Evolutionary conservation across 53 echinoderm and acorn worm genomes (phyloP).

Genomic region (Holothuria scabra): DNA sequence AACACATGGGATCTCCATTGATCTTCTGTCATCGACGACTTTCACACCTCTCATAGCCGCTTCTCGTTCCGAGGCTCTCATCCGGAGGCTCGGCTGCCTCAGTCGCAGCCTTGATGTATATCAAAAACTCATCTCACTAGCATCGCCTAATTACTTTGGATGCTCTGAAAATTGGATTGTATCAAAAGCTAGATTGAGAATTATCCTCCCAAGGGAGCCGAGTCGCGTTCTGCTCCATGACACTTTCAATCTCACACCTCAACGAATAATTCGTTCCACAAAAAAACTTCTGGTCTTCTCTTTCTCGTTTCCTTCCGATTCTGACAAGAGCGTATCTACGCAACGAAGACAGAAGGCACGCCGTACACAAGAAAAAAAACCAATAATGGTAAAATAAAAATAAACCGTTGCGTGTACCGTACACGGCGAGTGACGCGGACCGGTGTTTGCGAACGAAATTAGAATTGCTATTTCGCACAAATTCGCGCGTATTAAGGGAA

Average conservation of each 20-base stretch:
- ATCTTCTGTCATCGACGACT: conserved; percentile 42
- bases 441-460: no score
- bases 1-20: conserved; percentile 44
- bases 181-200: conserved; percentile 51
- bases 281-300: conserved; percentile 39
- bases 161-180: conserved; percentile 54
- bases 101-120: conserved; percentile 48
- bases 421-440: no score
- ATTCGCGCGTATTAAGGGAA: no score
- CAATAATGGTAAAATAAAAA: no score
- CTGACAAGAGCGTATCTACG: no score
- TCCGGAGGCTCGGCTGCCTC: conserved; percentile 25
- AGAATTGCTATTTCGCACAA: no score
- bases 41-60: conserved; percentile 22
- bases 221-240: conserved; percentile 33
- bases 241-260: conserved; percentile 58
- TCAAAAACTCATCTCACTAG: conserved; percentile 39
- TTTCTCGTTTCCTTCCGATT: not conserved
- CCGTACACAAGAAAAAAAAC: no score
- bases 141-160: conserved; percentile 52
- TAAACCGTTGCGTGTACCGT: no score
- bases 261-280: conserved; percentile 51
- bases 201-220: conserved; percentile 39
- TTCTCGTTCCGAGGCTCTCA: conserved; percentile 16
- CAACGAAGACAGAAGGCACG: no score